These are phyloP conservation scores for Tetheella fluctuosa DNA, from an alignment of 2,888 invertebrate genomes.

Conservation along the genomic window DNA sequence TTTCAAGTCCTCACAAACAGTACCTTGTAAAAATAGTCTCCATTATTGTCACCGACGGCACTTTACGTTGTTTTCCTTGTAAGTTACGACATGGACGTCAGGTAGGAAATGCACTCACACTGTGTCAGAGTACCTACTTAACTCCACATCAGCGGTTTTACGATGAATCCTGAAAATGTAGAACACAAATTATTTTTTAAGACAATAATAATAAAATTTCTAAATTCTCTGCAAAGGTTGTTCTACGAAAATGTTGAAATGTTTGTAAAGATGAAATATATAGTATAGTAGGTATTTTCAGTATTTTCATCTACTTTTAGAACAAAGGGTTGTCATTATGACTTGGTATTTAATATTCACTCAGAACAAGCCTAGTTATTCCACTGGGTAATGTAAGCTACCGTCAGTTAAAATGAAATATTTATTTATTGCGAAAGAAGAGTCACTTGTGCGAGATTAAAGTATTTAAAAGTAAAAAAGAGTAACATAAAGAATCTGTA, in stretches of 20 bases:
- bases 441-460: no score
- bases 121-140: conserved; percentile 21
- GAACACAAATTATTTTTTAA: conserved; percentile 22
- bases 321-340: background rate
- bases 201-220: no score
- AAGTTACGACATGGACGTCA: conserved; percentile 19
- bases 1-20: conserved; percentile 21
- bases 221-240: background rate
- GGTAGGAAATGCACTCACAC: conserved; percentile 32
- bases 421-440: no score
- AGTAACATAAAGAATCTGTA: no score
- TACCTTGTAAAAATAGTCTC: conserved; percentile 23
- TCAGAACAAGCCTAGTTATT: no score
- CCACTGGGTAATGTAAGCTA: no score
- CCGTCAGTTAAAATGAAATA: no score
- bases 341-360: no score
- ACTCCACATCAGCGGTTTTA: conserved; percentile 34
- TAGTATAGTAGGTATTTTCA: background rate
- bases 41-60: conserved; percentile 19
- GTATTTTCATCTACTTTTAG: background rate
- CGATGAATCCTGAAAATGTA: conserved; percentile 24
- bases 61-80: conserved; percentile 32
- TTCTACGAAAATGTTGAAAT: background rate
- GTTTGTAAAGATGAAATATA: background rate
- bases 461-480: no score